These are phyloP conservation scores for Adrianichthys oophorus DNA, from an alignment of 2,797 vertebrate species.

Conservation along the genomic window DNA sequence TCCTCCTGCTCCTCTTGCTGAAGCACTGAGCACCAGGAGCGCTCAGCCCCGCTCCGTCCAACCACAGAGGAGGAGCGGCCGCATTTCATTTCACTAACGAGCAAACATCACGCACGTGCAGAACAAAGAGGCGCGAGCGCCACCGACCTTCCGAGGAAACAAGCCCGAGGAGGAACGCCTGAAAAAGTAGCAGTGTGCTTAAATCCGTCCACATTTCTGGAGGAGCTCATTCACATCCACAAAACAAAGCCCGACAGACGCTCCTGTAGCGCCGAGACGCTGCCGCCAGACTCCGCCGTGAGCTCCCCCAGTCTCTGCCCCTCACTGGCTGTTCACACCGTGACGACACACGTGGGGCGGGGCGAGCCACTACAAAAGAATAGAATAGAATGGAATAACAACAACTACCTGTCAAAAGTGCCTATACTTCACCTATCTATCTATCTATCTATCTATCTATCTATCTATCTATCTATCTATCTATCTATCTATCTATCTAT, in stretches of 20 bases:
- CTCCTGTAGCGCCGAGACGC: constrained; percentile 65
- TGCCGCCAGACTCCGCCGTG: constrained; percentile 44
- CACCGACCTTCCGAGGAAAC: constrained; percentile 70
- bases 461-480: no score
- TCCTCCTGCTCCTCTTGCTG: not conserved
- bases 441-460: no score
- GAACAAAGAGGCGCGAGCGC: not conserved
- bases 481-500: no score
- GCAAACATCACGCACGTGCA: not conserved
- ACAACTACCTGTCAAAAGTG: not conserved
- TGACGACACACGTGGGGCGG: constrained; percentile 58
- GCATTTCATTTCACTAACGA: constrained; percentile 4
- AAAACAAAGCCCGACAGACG: constrained; percentile 74
- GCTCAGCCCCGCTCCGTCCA: constrained; percentile 23
- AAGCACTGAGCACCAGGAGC: constrained; percentile 13
- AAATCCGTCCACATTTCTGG: constrained; percentile 79
- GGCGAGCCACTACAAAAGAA: not conserved
- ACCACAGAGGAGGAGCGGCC: not conserved
- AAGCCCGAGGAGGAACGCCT: constrained; percentile 62
- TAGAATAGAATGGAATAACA: not conserved
- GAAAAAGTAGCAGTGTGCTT: constrained; percentile 75
- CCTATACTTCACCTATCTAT: no score
- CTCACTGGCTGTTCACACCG: constrained; percentile 49
- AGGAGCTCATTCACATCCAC: constrained; percentile 70
- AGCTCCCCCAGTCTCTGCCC: constrained; percentile 14